Evolutionary conservation across 2,888 invertebrate genomes (phyloP), one percentile per base, ranked within the genome.

Genomic region (Heliconius sara): DNA sequence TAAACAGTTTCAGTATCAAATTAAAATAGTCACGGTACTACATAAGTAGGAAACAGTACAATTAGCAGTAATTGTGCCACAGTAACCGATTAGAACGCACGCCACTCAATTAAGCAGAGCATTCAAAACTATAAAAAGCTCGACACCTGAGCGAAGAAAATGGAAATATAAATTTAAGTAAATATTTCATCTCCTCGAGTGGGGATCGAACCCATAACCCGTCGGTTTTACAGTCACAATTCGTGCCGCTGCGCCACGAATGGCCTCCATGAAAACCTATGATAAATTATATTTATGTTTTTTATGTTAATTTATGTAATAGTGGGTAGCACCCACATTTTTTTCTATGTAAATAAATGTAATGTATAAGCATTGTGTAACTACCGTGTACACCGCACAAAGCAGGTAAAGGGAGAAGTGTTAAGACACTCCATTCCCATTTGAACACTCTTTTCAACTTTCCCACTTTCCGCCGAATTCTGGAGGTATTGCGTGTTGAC

Each of bases 31-130:
- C 73, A 39, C 60, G 39, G 27, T 25, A 73, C 57, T 34, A 34
- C 34, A 60, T 73, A n/a, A 60, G 3, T 13, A 73, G 73, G 60
- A 73, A 73, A 60, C 16, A 16, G 60, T 39, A 73, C 60, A 73
- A 73, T 60, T 60, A 73, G 16, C 9, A 73, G 34, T 73, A 73
- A 73, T 60, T 19, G 57, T 60, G 34, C 60, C n/a, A 73, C 34
- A 73, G n/a, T n/a, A 5, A 30, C 34, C 34, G n/a, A 60, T 60
- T 60, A 60, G 16, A 34, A 73, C 73, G 60, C 39, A 39, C 60
- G 60, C 73, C 34, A 60, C 73, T n/a, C 57, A 57, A 73, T 34
- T 57, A n/a, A 22, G 6, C 57, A n/a, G 22, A 34, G n/a, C 25
- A n/a, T 60, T 73, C 34, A 7, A 39, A 70, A 16, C n/a, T 43